Conservation (phyloP, 2,888 invertebrate genomes). For the Fragum sueziense region DNA sequence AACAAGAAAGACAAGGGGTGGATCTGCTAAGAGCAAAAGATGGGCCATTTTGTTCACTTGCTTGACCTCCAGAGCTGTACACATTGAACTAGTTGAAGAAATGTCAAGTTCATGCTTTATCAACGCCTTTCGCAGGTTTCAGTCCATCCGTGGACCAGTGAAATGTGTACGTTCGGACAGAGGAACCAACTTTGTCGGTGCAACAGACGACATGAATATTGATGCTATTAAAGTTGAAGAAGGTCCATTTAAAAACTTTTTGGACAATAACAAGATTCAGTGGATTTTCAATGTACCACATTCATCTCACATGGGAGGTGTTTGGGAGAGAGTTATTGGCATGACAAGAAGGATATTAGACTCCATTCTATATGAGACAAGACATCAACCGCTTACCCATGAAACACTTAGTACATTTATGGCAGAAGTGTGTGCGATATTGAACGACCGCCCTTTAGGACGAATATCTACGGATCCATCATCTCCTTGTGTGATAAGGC, state of each 20-base stretch:
- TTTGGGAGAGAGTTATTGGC: constrained; percentile 49
- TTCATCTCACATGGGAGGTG: constrained; percentile 38
- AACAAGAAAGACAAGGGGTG: not conserved
- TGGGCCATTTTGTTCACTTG: constrained; percentile 1
- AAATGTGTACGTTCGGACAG: constrained; percentile 11
- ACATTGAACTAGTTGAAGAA: not conserved
- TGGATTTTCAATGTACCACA: constrained; percentile 44
- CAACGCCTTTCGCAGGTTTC: not conserved
- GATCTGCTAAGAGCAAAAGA: not conserved
- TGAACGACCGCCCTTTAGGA: constrained; percentile 47
- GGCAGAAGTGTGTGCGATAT: constrained; percentile 47
- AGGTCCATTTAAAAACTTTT: not conserved
- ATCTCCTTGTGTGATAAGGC: constrained; percentile 22
- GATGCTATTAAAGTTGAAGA: constrained; percentile 3
- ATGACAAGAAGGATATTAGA: constrained; percentile 29
- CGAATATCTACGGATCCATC: constrained; percentile 30
- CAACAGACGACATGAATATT: not conserved
- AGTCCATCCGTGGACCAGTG: not conserved
- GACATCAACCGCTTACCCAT: constrained; percentile 25
- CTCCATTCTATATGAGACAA: constrained; percentile 20
- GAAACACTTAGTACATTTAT: constrained; percentile 45
- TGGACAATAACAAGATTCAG: not conserved
- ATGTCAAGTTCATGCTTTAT: not conserved
- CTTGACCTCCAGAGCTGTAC: not conserved
- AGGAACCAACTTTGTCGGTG: constrained; percentile 21